These are phyloP conservation scores for Drosophila nr. fundita DNA, from an alignment of 2,888 invertebrate species.

Conservation along the genomic window DNA sequence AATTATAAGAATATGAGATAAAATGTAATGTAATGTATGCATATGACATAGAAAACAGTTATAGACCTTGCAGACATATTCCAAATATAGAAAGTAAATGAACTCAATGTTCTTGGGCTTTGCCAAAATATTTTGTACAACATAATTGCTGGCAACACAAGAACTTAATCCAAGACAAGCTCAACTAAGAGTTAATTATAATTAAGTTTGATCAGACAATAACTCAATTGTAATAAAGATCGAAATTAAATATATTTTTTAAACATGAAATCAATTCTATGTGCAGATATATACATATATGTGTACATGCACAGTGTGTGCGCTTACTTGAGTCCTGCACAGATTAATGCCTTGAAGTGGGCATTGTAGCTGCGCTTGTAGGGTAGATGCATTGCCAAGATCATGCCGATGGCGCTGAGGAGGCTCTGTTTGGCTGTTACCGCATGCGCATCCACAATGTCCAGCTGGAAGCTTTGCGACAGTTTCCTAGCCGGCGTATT, in stretches of 20 bases:
- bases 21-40: not conserved
- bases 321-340: slow-evolving; percentile 96
- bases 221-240: not conserved
- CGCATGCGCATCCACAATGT: slow-evolving; percentile 91
- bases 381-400: slow-evolving; percentile 94
- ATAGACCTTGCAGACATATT: not conserved
- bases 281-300: not conserved
- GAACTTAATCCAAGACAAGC: not conserved
- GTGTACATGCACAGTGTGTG: not conserved
- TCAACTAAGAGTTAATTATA: not conserved
- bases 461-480: slow-evolving; percentile 97
- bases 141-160: not conserved
- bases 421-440: slow-evolving; percentile 87
- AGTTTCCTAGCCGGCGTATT: slow-evolving; percentile 97
- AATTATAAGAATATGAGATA: not conserved
- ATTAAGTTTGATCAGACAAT: not conserved
- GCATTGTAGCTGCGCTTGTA: slow-evolving; percentile 98
- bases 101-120: not conserved
- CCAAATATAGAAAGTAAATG: not conserved
- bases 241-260: not conserved
- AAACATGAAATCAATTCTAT: not conserved
- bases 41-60: not conserved
- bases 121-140: not conserved
- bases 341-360: slow-evolving; percentile 99
- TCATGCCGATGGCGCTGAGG: slow-evolving; percentile 95